These are phyloP conservation scores for Pyrgilauda ruficollis DNA, from an alignment of 2,113 vertebrate genomes.

Conservation along the genomic window DNA sequence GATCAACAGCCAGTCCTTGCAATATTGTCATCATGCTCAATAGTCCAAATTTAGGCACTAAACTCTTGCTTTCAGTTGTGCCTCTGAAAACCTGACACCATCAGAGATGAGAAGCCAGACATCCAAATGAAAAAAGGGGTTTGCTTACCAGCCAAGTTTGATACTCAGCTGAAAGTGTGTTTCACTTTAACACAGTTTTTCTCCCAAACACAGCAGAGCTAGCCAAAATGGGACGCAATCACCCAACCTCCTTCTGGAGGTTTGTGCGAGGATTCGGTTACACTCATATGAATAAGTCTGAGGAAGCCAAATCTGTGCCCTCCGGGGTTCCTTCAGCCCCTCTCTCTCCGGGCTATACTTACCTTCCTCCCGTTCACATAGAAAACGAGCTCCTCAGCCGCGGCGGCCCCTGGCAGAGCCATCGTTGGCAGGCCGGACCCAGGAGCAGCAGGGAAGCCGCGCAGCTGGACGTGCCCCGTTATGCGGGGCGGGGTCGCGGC, in stretches of 20 bases:
- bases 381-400: slow-evolving; percentile 17
- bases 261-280: not conserved
- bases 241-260: not conserved
- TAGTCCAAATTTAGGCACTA: not conserved
- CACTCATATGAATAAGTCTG: not conserved
- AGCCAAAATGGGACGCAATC: not conserved
- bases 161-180: not conserved
- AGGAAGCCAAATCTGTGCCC: not conserved
- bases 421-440: rapidly evolving
- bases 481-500: not conserved
- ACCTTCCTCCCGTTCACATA: slow-evolving; percentile 63
- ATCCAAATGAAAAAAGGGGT: not conserved
- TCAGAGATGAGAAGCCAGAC: not conserved
- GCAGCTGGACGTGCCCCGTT: rapidly evolving
- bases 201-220: not conserved
- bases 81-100: not conserved
- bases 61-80: not conserved
- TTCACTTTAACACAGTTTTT: not conserved
- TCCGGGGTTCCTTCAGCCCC: not conserved
- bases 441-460: rapidly evolving
- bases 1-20: not conserved
- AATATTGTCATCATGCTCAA: not conserved
- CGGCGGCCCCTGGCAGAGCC: not conserved
- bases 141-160: not conserved
- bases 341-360: not conserved